Evolutionary conservation across 2,113 vertebrate genomes (phyloP).

Genomic region (cattle (Bos taurus)): ARS-UCD2.0 NC_037330.1:56437501-56438000

Average conservation of each 20-base stretch:
- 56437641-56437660: background rate
- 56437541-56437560: background rate
- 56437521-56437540: background rate
- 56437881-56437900: background rate
- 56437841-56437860: background rate
- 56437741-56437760: background rate
- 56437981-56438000: slow-evolving; percentile 37
- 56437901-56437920: background rate
- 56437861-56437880: background rate
- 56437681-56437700: slow-evolving; percentile 27
- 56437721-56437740: background rate
- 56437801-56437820: background rate
- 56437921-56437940: slow-evolving; percentile 24
- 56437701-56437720: background rate
- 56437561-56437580: background rate
- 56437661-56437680: background rate
- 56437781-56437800: background rate
- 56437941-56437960: background rate
- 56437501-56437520: background rate
- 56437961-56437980: background rate
- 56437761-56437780: slow-evolving; percentile 15
- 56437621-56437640: background rate
- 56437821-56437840: background rate
- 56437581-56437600: background rate
- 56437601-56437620: background rate